These are phyloP conservation scores for Nephrotoma flavescens DNA, from an alignment of 2,888 invertebrate genomes.

Conservation along the genomic window DNA sequence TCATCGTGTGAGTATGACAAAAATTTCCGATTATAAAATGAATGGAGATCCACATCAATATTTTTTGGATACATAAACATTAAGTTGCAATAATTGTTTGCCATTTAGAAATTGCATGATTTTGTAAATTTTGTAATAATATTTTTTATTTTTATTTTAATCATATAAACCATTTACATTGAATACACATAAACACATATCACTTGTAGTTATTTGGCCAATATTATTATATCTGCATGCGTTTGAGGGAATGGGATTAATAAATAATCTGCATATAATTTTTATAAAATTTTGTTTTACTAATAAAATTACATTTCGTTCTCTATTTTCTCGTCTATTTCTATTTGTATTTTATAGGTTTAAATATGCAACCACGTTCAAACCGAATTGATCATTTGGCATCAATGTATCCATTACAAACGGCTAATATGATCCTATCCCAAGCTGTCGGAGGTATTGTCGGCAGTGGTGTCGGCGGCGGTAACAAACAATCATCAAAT, in stretches of 20 bases:
- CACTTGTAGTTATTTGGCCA: background rate
- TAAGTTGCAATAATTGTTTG: background rate
- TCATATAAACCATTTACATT: background rate
- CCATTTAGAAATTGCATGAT: background rate
- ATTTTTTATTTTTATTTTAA: background rate
- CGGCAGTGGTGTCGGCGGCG: conserved; percentile 3
- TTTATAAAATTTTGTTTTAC: background rate
- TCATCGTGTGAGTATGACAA: background rate
- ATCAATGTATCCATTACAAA: background rate
- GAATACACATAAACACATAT: background rate
- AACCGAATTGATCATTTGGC: conserved; percentile 16
- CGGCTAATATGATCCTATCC: conserved; percentile 14
- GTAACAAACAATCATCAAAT: conserved; percentile 9
- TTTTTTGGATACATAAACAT: background rate
- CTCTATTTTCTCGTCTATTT: background rate
- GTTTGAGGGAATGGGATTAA: background rate
- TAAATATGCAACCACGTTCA: conserved; percentile 14
- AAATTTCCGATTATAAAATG: background rate
- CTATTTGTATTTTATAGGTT: background rate
- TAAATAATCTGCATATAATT: background rate
- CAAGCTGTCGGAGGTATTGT: conserved; percentile 10
- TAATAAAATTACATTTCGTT: background rate
- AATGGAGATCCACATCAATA: background rate
- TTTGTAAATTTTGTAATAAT: background rate
- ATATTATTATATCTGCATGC: background rate